These are phyloP conservation scores for Struthidea cinerea DNA, from an alignment of 2,113 vertebrate genomes.

Conservation along the genomic window DNA sequence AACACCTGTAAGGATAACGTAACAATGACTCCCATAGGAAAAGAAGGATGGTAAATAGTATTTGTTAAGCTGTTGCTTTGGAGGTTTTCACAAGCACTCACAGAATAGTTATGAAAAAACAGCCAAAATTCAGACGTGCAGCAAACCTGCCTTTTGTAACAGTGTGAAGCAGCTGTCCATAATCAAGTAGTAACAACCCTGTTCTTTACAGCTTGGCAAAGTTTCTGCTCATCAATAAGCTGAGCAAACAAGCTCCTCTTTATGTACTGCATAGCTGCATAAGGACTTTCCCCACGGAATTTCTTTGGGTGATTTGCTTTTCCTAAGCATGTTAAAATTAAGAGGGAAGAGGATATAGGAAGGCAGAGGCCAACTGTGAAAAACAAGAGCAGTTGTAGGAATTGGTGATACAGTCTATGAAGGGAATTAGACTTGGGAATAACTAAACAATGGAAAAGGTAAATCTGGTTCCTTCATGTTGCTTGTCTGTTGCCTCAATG, in stretches of 20 bases:
- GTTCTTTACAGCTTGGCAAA: conserved; percentile 25
- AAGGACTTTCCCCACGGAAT: background rate
- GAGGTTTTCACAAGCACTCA: background rate
- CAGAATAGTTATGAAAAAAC: background rate
- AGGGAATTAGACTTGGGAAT: conserved; percentile 30
- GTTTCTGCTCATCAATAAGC: background rate
- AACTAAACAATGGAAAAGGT: conserved; percentile 29
- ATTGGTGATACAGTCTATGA: background rate
- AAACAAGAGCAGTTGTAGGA: background rate
- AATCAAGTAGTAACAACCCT: conserved; percentile 28
- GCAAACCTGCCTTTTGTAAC: background rate
- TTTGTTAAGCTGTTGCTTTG: background rate
- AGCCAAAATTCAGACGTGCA: background rate
- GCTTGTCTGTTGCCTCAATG: background rate
- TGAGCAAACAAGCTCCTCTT: conserved; percentile 26
- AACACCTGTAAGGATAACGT: background rate
- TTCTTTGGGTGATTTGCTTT: background rate
- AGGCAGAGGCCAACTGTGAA: conserved; percentile 13
- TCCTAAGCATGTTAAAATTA: background rate
- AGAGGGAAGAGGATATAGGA: conserved; percentile 1
- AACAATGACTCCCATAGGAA: background rate
- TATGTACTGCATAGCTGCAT: background rate
- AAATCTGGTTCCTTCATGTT: background rate
- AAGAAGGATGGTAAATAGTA: background rate
- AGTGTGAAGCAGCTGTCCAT: conserved; percentile 35